Base-by-base conservation (phyloP, 1,140 invertebrate species). In the Chionoecetes opilio region DNA sequence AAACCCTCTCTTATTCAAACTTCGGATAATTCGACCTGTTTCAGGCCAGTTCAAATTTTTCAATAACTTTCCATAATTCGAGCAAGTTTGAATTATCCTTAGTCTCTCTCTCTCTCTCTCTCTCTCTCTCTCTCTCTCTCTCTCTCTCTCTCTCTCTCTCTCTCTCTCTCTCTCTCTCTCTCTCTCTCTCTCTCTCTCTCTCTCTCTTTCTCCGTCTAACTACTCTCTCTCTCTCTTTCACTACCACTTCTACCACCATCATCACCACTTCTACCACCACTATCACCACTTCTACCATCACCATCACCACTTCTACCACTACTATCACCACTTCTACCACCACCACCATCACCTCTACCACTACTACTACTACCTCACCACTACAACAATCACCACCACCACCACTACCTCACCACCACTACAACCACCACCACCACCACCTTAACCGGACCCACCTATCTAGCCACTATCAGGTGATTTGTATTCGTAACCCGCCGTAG, bases 401-500 rank as follows among this genome's bases (percentile, higher is more conserved):
- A 8, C 63, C 63, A 2, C n/a, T 1, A 21, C 21, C 63, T 26
- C 63, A 8, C 63, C 63, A 2, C n/a, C 8, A 21, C 21, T 26
- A 21, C 8, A 17, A 26, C 63, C 63, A 8, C 8, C 63, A 17
- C 21, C 63, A 11, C 6, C 63, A 3, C 63, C 63, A 75, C 63
- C 63, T 75, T 75, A 75, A 75, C 63, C 63, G 63, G 63, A 75
- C 63, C 2, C 63, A 75, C 21, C 63, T 75, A 75, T 75, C 63
- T 75, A 3, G 63, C 63, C 63, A n/a, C 21, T 75, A 75, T 75
- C 63, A 75, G 63, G 63, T 75, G 63, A 75, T 75, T 75, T 75
- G 63, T 75, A 75, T 75, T 75, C 63, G 63, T 75, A 75, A 75
- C 63, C 63, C n/a, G 63, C 63, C 63, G 63, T 75, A 75, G 63